Percentiles rank a stretch among this genome's conserved stretches.
Conservation (phyloP, 1,140 invertebrate genomes). For the Orchesella cincta region DNA sequence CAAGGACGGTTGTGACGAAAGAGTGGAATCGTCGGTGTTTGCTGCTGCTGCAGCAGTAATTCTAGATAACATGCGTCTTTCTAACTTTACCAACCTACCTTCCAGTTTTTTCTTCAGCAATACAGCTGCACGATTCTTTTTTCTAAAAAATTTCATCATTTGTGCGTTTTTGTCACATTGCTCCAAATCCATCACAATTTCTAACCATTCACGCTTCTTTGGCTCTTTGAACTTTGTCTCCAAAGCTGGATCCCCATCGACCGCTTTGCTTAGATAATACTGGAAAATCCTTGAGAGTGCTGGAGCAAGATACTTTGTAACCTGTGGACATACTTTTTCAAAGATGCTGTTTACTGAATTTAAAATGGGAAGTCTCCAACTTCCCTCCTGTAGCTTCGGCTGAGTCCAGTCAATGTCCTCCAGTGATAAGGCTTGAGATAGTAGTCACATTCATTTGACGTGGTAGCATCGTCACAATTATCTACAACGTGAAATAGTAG, state of each 20-base stretch:
- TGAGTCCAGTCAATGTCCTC: background rate
- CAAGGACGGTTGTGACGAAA: too few relatives aligned
- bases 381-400: background rate
- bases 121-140: background rate
- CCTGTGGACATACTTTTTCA: conserved; percentile 10
- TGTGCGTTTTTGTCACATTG: background rate
- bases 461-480: too few relatives aligned
- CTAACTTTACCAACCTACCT: background rate
- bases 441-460: too few relatives aligned
- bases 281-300: background rate
- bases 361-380: conserved; percentile 3
- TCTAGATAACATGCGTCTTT: too few relatives aligned
- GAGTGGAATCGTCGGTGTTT: too few relatives aligned
- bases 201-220: background rate
- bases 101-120: background rate
- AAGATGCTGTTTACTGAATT: background rate
- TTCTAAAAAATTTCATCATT: background rate
- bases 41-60: background rate
- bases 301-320: background rate
- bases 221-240: background rate
- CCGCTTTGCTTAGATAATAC: background rate
- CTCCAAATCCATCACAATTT: background rate
- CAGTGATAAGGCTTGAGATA: too few relatives aligned
- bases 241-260: background rate
- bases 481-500: background rate